Evolutionary conservation across 2,113 vertebrate genomes (phyloP), one percentile per base, ranked within the genome.

Genomic region (Philantomba maxwellii): DNA sequence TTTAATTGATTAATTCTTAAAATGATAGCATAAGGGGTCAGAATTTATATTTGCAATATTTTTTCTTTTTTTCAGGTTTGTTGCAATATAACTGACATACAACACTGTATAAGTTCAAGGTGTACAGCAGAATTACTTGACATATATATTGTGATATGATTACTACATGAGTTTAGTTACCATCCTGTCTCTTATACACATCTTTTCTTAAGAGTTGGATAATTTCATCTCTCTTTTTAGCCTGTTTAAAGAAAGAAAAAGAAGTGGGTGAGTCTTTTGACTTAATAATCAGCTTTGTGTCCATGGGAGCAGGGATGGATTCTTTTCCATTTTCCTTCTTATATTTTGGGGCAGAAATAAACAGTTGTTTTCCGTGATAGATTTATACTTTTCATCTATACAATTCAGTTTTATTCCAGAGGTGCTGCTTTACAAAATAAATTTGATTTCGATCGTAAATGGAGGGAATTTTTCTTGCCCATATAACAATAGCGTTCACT

Each of bases 141-240:
- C 28, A 21, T 51, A 51, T 3, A 80, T 80, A 51, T n/a, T 80
- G 47, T 51, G 77, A 80, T 21, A 51, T 21, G 16, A 51, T 51
- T 51, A 80, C 8, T 16, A n/a, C 17, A 33, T 33, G 47, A 80
- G 47, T 80, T 80, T 51, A 80, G 77, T 51, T 80, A 80, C n/a
- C n/a, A n/a, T n/a, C n/a, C n/a, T n/a, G n/a, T n/a, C n/a, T n/a
- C n/a, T n/a, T n/a, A n/a, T n/a, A n/a, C n/a, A n/a, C n/a, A n/a
- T n/a, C n/a, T 96, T 98, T 99, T 94, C 94, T 98, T 87, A 99
- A 94, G 11, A 99, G 97, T 17, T 97, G 97, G 43, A 99, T 96
- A 97, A 99, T 99, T 92, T 99, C 98, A 30, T 98, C 98, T 92
- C 98, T 98, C 55, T 82, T 98, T 95, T 98, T 98, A 47, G 98